These are phyloP conservation scores for Vanessa tameamea DNA, from an alignment of 1,140 invertebrate species.

Conservation along the genomic window DNA sequence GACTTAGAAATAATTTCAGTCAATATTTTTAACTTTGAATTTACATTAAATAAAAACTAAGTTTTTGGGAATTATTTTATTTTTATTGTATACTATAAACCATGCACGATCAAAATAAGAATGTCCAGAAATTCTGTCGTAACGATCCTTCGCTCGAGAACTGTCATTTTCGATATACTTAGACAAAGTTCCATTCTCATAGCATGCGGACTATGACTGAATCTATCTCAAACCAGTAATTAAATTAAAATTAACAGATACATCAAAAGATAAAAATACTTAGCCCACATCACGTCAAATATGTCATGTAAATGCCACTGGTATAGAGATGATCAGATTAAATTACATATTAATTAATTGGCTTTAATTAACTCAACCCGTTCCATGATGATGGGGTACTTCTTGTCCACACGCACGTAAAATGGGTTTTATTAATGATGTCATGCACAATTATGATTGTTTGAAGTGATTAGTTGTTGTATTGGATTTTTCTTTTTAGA, in stretches of 20 bases:
- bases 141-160: too few species aligned
- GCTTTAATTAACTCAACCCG: constrained; percentile 62
- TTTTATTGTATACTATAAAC: too few species aligned
- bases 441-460: constrained; percentile 23
- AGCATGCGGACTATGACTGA: background rate
- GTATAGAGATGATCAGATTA: constrained; percentile 38
- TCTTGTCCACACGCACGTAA: constrained; percentile 19
- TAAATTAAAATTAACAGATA: constrained; percentile 47
- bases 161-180: too few species aligned
- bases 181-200: too few species aligned
- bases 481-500: too few species aligned
- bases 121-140: too few species aligned
- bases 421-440: background rate
- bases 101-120: too few species aligned
- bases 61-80: too few species aligned
- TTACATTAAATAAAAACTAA: too few species aligned
- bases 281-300: constrained; percentile 57
- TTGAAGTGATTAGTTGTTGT: background rate
- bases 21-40: too few species aligned
- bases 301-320: constrained; percentile 52
- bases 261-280: constrained; percentile 44
- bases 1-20: too few species aligned
- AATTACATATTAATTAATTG: constrained; percentile 59
- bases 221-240: constrained; percentile 24
- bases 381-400: constrained; percentile 39